These are phyloP conservation scores for Uropsilus gracilis DNA, from an alignment of 2,113 vertebrate genomes.

Conservation along the genomic window DNA sequence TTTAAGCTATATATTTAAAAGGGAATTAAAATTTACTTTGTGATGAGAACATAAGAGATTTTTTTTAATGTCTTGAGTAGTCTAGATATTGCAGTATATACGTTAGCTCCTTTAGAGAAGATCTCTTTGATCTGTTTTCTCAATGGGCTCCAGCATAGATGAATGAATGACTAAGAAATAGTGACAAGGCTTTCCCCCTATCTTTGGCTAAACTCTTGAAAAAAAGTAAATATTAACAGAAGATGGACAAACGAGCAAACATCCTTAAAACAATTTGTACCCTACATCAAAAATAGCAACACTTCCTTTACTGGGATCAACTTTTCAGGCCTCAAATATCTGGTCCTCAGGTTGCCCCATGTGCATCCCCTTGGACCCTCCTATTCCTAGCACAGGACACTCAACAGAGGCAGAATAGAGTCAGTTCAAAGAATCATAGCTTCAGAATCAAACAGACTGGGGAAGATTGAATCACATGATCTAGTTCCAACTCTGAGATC, in stretches of 20 bases:
- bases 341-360: not conserved
- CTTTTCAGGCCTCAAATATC: not conserved
- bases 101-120: not conserved
- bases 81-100: not conserved
- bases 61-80: not conserved
- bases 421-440: not conserved
- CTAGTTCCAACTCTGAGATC: not conserved
- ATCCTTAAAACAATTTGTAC: not conserved
- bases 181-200: not conserved
- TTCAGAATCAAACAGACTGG: not conserved
- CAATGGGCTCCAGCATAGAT: not conserved
- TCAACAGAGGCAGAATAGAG: not conserved
- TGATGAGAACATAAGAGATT: not conserved
- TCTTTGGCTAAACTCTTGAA: not conserved
- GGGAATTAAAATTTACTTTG: conserved; percentile 53
- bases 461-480: not conserved
- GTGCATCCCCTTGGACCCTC: not conserved
- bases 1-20: conserved; percentile 8
- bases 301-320: not conserved
- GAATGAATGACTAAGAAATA: not conserved
- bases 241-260: not conserved
- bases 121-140: not conserved
- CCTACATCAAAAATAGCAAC: not conserved
- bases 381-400: not conserved
- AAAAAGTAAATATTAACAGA: not conserved